Evolutionary conservation across 2,888 invertebrate genomes (phyloP), one percentile per base, ranked within the genome.

Genomic region (Megastigmus dorsalis): DNA sequence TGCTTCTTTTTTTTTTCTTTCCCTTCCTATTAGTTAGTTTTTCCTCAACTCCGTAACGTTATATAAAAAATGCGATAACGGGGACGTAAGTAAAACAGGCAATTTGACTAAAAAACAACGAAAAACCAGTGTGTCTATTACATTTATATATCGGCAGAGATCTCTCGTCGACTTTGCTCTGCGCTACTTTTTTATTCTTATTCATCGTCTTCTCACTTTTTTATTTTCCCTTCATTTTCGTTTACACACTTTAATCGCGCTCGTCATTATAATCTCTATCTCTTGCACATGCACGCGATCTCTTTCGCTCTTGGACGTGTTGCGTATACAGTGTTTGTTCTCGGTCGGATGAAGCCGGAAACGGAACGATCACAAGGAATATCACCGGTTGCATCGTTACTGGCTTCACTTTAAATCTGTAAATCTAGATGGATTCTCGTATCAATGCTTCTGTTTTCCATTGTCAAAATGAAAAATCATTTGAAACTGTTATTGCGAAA

Each of bases 91-190:
- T 79, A 79, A 80, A 80, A 80, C 74, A 77, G 79, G 74, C 78
- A 79, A 80, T 75, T 79, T 77, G 78, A 79, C 80, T 80, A 79
- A 78, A 76, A 78, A 80, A 75, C 77, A 79, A 79, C 78, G 78
- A 78, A 79, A 78, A 80, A 74, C 74, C 70, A 78, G 75, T 65
- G 67, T 73, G 3, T 74, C 71, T 75, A 72, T 75, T 75, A 72
- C 62, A 59, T 67, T 30, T 62, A 62, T 38, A 52, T 67, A 62
- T 45, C 43, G 43, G 41, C 70, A 75, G 54, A 60, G 66, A 55
- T 18, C 41, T 38, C 13, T 57, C 28, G n/a, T 65, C 54, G 50
- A 57, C 63, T 55, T 48, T 15, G 36, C 54, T 63, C 60, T 68
- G 52, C 66, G 55, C n/a, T n/a, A n/a, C n/a, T n/a, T n/a, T n/a